Conservation (phyloP, 2,113 vertebrate genomes). For the Hydrolagus affinis region DNA sequence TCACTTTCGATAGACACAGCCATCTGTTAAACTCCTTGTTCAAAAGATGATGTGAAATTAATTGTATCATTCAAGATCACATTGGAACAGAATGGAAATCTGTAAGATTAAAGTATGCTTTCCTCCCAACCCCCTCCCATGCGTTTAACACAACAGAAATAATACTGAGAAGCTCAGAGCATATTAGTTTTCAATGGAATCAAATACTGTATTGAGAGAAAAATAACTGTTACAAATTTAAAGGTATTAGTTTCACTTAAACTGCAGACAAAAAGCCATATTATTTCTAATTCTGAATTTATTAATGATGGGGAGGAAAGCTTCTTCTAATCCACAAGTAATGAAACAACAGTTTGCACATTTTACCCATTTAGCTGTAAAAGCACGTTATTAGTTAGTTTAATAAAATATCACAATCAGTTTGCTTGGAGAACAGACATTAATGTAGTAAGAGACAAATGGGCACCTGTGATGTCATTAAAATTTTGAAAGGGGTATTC, state of each 20-base stretch:
- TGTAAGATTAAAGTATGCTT: neutral
- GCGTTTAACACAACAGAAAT: neutral
- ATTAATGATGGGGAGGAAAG: conserved; percentile 61
- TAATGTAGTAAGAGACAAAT: neutral
- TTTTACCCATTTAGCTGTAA: neutral
- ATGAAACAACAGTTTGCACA: conserved; percentile 57
- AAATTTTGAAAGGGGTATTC: too few species aligned
- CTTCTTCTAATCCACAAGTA: conserved; percentile 85
- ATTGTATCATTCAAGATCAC: conserved; percentile 46
- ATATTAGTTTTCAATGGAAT: neutral
- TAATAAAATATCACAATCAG: conserved; percentile 21
- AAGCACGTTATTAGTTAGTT: neutral
- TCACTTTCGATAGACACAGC: neutral
- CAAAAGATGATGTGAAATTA: conserved; percentile 40
- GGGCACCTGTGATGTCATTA: too few species aligned
- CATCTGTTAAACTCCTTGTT: neutral
- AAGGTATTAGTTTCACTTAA: conserved; percentile 37
- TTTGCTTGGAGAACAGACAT: neutral
- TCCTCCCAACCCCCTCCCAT: too few species aligned
- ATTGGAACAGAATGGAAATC: conserved; percentile 1
- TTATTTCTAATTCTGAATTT: conserved; percentile 62
- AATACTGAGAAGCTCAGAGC: neutral
- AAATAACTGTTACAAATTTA: conserved; percentile 10
- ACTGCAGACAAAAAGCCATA: conserved; percentile 48
- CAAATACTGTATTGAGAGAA: neutral